Percentiles rank a stretch among this genome's conserved stretches.
These are phyloP conservation scores for Stenolophus ochropezus DNA, from an alignment of 2,888 invertebrate species.

Conservation along the genomic window DNA sequence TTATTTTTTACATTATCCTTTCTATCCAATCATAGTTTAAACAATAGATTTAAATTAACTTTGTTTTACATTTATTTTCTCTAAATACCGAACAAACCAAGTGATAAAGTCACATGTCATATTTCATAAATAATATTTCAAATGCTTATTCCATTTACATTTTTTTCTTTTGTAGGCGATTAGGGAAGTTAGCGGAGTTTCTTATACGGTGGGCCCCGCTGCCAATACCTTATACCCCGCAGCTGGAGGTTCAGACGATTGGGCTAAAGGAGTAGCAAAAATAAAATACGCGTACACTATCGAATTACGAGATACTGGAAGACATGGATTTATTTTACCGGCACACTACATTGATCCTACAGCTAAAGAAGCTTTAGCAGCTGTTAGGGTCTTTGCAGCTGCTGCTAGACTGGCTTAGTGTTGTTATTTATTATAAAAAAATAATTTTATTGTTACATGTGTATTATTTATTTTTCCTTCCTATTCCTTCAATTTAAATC, in stretches of 20 bases:
- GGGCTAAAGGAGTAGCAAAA: slow-evolving; percentile 89
- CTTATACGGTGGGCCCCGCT: slow-evolving; percentile 85
- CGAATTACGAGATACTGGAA: slow-evolving; percentile 90
- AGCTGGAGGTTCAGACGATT: slow-evolving; percentile 90
- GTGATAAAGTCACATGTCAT: too few species aligned
- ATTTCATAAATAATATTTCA: too few species aligned
- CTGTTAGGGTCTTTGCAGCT: slow-evolving; percentile 75
- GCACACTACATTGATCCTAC: slow-evolving; percentile 84
- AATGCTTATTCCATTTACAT: too few species aligned
- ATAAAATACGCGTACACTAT: slow-evolving; percentile 93
- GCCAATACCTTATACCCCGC: slow-evolving; percentile 87
- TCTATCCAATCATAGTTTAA: too few species aligned
- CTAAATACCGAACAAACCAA: too few species aligned
- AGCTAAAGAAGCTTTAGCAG: slow-evolving; percentile 84
- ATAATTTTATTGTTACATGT: slow-evolving; percentile 42
- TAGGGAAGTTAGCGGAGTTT: slow-evolving; percentile 76
- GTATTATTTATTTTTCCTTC: slow-evolving; percentile 46
- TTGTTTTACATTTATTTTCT: too few species aligned
- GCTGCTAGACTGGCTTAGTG: slow-evolving; percentile 42
- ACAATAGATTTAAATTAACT: too few species aligned
- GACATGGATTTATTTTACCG: slow-evolving; percentile 91
- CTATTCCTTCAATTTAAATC: too few species aligned
- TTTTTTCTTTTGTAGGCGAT: slow-evolving; percentile 79
- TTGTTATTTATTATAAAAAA: slow-evolving; percentile 58
- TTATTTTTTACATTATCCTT: neutral